Base-by-base conservation (phyloP, 2,113 vertebrate species). In the Actenoides hombroni region DNA sequence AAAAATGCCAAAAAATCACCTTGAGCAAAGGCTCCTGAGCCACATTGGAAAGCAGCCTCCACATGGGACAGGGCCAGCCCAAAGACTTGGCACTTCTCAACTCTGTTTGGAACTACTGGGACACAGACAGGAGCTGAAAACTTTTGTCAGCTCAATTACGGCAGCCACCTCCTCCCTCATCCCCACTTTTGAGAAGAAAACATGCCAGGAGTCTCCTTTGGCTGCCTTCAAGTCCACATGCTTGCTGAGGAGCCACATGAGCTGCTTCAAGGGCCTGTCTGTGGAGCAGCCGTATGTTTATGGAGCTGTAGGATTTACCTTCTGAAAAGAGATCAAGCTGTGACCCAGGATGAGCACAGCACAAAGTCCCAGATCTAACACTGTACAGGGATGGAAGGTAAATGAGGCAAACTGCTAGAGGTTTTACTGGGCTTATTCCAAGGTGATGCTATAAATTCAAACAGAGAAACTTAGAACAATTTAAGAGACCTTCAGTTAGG, bases 21-120 rank as follows among this genome's bases (percentile, higher is more conserved):
- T 95, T 73, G 63, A 87, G 54, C 57, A 79, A 65, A 83, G 39
- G 53, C 67, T 85, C 70, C 87, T n/a, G 44, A 81, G 70, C 61
- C 23, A 21, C 37, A 5, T 70, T 88, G 90, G 78, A 95, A 91
- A 33, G 48, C 53, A 57, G 91, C 57, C 70, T 80, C 37, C 3
- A 3, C 3, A 0, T 77, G 84, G 91, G 84, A 90, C 59, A 67
- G 54, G 75, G 94, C 90, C 91, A 95, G 82, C 40, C n/a, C 0
- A 0, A 89, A 53, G 49, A 82, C 33, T 48, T 96, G 93, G 95
- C 74, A 46, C 33, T 80, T 59, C 40, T 54, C 0, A 0, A 24
- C 9, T 17, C 8, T 84, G 21, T 80, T 83, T 48, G 19, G 44
- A 95, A 78, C 37, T 63, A 28, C 2, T 39, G 65, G 57, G 91